Evolutionary conservation across 2,888 invertebrate species (phyloP), one percentile per base, ranked within the genome.

Genomic region (Caenorhabditis imperialis): DNA sequence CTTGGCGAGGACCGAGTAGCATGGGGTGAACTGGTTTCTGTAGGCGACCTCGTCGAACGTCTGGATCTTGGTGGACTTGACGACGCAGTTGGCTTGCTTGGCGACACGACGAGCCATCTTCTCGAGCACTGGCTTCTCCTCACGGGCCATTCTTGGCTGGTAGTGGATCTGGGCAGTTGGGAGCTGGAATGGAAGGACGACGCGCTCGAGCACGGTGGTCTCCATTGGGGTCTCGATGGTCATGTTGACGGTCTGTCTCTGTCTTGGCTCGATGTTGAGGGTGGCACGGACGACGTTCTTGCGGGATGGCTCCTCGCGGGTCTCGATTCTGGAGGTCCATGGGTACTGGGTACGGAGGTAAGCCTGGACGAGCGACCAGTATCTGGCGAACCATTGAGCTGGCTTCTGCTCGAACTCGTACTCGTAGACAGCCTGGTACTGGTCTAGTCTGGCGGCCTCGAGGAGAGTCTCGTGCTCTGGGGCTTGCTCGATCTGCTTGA

Each of bases 1-100:
- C 84, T 89, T 89, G 78, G 88, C 88, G 69, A 90, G 74, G 18
- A 90, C 85, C 54, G 88, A 86, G 79, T 86, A 88, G 84, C 89
- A 90, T 51, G 73, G 75, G 51, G 83, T 81, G 57, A 86, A 55
- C 37, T 87, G 84, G 53, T 82, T 84, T 23, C 81, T 75, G 79
- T 79, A 85, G 74, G 55, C 53, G 37, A 84, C 81, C 37, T 80
- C 79, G 65, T 89, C 89, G 82, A 88, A 88, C 27, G 88, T 88
- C 30, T 69, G 55, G 55, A 74, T 58, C 50, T 74, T 67, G 57
- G 60, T 67, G 60, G 58, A 40, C 69, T 76, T 78, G 58, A 78
- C 74, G 37, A 74, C 65, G 51, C 78, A 78, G 25, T 75, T 54
- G 69, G 75, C 70, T 44, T 72, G 51, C 37, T 72, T 70, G 35